phyloP scores from a whole-genome alignment of 1,140 invertebrate genomes.

The Araneus ventricosus region DNA sequence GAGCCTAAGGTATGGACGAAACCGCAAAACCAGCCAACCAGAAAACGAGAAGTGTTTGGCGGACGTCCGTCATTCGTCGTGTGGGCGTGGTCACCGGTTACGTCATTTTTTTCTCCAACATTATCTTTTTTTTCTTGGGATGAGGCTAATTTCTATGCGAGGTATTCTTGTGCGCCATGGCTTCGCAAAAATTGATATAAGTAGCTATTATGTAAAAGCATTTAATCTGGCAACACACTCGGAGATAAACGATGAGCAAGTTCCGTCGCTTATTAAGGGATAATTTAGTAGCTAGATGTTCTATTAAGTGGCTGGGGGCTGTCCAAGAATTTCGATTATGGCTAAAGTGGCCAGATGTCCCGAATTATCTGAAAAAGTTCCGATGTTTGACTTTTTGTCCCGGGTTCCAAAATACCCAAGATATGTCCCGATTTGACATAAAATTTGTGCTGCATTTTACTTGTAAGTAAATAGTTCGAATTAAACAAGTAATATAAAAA shows the following conservation, averaged over 20 bases:
- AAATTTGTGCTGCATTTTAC: too few species aligned
- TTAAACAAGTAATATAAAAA: too few species aligned
- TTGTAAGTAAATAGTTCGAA: too few species aligned
- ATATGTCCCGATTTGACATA: too few species aligned
- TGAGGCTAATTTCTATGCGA: slow-evolving; percentile 49
- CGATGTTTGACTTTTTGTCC: too few species aligned
- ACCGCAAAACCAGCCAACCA: slow-evolving; percentile 45
- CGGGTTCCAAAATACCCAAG: too few species aligned
- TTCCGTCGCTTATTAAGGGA: slow-evolving; percentile 13
- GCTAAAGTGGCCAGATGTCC: too few species aligned
- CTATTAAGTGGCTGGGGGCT: not conserved
- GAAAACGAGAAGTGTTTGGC: slow-evolving; percentile 43
- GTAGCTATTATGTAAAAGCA: slow-evolving; percentile 63
- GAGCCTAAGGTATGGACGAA: slow-evolving; percentile 15
- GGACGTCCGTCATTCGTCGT: slow-evolving; percentile 49
- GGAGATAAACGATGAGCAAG: slow-evolving; percentile 11
- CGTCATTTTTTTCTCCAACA: slow-evolving; percentile 9
- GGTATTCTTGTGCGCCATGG: not conserved
- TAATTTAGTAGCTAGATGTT: not conserved
- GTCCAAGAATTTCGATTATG: not conserved
- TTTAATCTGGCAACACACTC: slow-evolving; percentile 52
- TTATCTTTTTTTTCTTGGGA: not conserved
- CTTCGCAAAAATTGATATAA: not conserved
- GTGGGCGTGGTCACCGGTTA: slow-evolving; percentile 41
- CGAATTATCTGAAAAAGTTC: too few species aligned